These are phyloP conservation scores for Ganaspis sp. DNA, from an alignment of 1,140 invertebrate genomes.

Conservation along the genomic window DNA sequence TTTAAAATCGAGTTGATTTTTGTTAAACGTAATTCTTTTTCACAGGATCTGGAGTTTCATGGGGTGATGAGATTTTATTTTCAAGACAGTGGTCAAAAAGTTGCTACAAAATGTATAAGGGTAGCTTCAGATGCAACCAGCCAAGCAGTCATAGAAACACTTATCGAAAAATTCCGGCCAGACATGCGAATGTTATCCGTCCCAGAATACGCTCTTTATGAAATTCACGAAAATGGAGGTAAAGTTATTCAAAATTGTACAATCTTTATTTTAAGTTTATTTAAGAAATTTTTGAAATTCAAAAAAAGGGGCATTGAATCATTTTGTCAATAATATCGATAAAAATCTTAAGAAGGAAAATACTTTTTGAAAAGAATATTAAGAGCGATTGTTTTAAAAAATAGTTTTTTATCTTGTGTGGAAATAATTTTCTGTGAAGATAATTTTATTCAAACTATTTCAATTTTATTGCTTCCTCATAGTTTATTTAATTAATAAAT, in stretches of 20 bases:
- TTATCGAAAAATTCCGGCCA: conserved; percentile 99
- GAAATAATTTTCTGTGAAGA: too few species aligned
- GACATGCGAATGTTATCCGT: conserved; percentile 99
- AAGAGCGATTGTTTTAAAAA: too few species aligned
- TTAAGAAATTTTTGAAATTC: too few species aligned
- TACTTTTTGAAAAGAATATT: too few species aligned
- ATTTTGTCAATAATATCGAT: too few species aligned
- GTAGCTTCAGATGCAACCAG: conserved; percentile 97
- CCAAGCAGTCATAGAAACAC: conserved; percentile 94
- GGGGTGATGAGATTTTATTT: conserved; percentile 99
- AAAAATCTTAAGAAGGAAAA: too few species aligned
- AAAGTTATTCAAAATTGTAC: conserved; percentile 49
- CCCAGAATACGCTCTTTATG: conserved; percentile 96
- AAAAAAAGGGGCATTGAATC: too few species aligned
- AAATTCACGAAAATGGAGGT: conserved; percentile 97
- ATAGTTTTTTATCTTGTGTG: too few species aligned
- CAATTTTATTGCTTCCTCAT: too few species aligned
- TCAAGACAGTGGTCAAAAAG: conserved; percentile 97
- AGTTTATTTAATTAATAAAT: too few species aligned
- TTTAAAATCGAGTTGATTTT: background rate
- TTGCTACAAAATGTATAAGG: conserved; percentile 99
- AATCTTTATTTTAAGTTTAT: too few species aligned
- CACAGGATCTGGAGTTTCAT: conserved; percentile 97
- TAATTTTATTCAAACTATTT: too few species aligned
- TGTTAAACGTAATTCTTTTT: conserved; percentile 48